A percentile compares a stretch with the other conserved stretches of the same genome.
Evolutionary conservation across 2,888 invertebrate genomes (phyloP).

Genomic region (Nesidiocoris tenuis): DNA sequence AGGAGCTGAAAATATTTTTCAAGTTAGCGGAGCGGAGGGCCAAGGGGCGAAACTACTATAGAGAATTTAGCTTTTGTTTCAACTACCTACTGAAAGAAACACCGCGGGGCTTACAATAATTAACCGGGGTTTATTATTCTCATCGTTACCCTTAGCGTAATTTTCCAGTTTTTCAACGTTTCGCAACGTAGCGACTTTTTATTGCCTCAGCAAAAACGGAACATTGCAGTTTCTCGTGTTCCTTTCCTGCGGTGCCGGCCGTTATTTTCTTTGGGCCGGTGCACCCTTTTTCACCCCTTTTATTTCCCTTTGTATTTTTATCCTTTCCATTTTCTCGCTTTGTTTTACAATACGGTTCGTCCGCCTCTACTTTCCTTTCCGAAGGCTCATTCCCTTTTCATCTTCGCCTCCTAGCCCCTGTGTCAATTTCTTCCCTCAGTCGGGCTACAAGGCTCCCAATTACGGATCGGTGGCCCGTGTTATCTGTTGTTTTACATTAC

Average conservation of each 20-base stretch:
- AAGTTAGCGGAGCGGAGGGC: too few relatives aligned
- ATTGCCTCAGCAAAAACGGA: slow-evolving; percentile 19
- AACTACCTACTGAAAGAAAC: too few relatives aligned
- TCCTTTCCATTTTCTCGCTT: slow-evolving; percentile 19
- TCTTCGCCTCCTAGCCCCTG: not conserved
- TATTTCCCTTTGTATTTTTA: slow-evolving; percentile 4
- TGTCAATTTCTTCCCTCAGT: not conserved
- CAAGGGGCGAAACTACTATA: too few relatives aligned
- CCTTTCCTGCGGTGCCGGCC: slow-evolving; percentile 11
- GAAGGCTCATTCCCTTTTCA: not conserved
- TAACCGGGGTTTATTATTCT: slow-evolving; percentile 24
- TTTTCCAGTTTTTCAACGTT: slow-evolving; percentile 4
- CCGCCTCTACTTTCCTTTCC: not conserved
- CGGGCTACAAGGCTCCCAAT: not conserved
- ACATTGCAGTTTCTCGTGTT: slow-evolving; percentile 15
- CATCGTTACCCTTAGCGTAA: slow-evolving; percentile 1
- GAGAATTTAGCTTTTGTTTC: too few relatives aligned
- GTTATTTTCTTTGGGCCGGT: not conserved
- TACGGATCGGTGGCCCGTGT: not conserved
- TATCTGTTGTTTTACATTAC: not conserved
- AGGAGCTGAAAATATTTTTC: too few relatives aligned
- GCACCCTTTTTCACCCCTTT: not conserved
- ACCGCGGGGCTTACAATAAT: slow-evolving; percentile 26
- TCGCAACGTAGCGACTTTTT: slow-evolving; percentile 5
- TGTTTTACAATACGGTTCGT: slow-evolving; percentile 9